Evolutionary conservation across 2,797 vertebrate species (phyloP), one percentile per base, ranked within the genome.

Genomic region (Pangasius sanitwongsei): DNA sequence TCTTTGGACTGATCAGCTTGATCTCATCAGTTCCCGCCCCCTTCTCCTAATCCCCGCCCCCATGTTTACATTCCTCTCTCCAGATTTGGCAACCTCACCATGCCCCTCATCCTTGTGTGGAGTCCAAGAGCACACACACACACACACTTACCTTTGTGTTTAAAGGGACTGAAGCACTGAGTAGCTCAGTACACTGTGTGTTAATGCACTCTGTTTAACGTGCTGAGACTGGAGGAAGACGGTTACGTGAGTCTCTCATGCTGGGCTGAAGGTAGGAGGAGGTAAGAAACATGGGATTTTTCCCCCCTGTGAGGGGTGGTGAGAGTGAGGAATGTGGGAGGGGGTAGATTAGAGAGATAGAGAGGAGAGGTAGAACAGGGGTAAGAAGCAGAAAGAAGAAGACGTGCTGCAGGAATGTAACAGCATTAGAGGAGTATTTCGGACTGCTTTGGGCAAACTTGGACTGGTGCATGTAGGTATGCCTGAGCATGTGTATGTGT

Each of bases 41-140:
- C 34, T 78, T 70, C 11, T 34, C 72, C 11, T 16, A 91, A 80
- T 89, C 95, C 93, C 96, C 96, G 89, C 97, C 97, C 93, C 92
- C 93, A 16, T 97, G 96, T 98, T 98, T 97, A 97, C 96, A 95
- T 96, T 97, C 96, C 95, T 94, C 37, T 94, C 94, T 91, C 95
- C 95, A 94, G 97, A 96, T 95, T 96, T 95, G 96, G 95, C 89
- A 94, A 94, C 92, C 87, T 92, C 93, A 91, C 93, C 90, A 89
- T 86, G 86, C 87, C 86, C 90, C 91, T 75, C 0, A 34, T 44
- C 83, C 89, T 85, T 4, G 89, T 91, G 86, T 91, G 90, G 95
- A 94, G 92, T 89, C 91, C 91, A 94, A 94, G 92, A 93, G 15
- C 85, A 83, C 55, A 75, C 67, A 74, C 93, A 90, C 28, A 55